Conservation (phyloP, 2,888 invertebrate species). For the Leucoptera coffeella region DNA sequence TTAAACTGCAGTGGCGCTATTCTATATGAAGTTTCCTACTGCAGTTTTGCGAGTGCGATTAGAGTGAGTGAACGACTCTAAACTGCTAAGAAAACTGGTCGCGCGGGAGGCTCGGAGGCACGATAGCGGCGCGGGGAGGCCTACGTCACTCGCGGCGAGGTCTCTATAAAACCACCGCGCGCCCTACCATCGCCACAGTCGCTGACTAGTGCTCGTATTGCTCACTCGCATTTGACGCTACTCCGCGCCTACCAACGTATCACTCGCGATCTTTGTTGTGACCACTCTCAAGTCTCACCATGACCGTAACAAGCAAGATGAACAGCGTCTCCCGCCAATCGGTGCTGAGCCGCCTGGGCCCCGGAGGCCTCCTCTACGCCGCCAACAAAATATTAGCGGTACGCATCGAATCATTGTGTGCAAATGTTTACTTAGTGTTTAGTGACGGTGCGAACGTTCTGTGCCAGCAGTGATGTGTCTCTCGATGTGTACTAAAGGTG, state of each 20-base stretch:
- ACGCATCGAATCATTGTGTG: slow-evolving; percentile 17
- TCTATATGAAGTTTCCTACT: too few species aligned
- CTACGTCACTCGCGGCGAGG: slow-evolving; percentile 41
- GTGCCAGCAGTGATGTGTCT: slow-evolving; percentile 10
- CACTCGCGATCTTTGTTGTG: slow-evolving; percentile 19
- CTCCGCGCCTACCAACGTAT: slow-evolving; percentile 15
- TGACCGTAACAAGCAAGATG: slow-evolving; percentile 50
- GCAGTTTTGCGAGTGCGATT: too few species aligned
- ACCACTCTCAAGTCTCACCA: slow-evolving; percentile 18
- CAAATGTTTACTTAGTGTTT: slow-evolving; percentile 11
- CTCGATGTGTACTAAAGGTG: slow-evolving; percentile 27
- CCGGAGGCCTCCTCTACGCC: slow-evolving; percentile 42
- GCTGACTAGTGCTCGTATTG: slow-evolving; percentile 24
- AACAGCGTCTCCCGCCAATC: slow-evolving; percentile 48
- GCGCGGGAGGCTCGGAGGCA: background rate
- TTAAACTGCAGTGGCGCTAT: too few species aligned
- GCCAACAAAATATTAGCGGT: slow-evolving; percentile 48
- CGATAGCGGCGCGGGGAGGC: slow-evolving; percentile 11
- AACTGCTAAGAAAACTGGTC: slow-evolving; percentile 24
- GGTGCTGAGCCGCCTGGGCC: slow-evolving; percentile 38
- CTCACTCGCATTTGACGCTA: slow-evolving; percentile 23
- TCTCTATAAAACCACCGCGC: slow-evolving; percentile 33
- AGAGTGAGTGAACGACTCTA: background rate
- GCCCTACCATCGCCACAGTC: slow-evolving; percentile 39
- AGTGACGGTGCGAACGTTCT: slow-evolving; percentile 4